Base-by-base conservation (phyloP, 2,888 invertebrate species). In the Euclidia mi region DNA sequence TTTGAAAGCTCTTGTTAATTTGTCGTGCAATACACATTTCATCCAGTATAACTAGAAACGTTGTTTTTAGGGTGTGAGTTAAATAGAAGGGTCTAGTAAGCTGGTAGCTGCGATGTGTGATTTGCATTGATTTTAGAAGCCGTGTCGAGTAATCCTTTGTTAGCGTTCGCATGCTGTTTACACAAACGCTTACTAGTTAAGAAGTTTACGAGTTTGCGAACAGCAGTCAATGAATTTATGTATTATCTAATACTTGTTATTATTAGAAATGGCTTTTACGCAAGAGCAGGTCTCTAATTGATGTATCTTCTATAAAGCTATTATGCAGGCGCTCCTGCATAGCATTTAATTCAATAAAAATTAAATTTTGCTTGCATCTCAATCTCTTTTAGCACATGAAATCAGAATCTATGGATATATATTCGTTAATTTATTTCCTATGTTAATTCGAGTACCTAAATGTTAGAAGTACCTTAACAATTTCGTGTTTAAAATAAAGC, bases 101-200 rank as follows among this genome's bases (percentile, higher is more conserved):
- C 34, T 64, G 47, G 71, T 15, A 29, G 9, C 18, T 2, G 40
- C 41, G 47, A 64, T 74, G 80, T 75, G 82, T 85, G 87, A 88
- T 88, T 86, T 79, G 75, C 81, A 92, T 92, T 87, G 94, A 94
- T 94, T 94, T 93, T 89, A 81, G 94, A 94, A 94, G 88, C 93
- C 92, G 40, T 81, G 82, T 65, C 14, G 62, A 64, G 63, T 89
- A 92, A 93, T 90, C 90, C 90, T 87, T 82, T 89, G 91, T 92
- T 89, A 84, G 83, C 76, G 84, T 85, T 73, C 79, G 87, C 81
- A 83, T 86, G 85, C 85, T 91, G 92, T 91, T 92, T 91, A 93
- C 91, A 92, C 91, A 91, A 89, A 88, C 90, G 90, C 90, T 93
- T 93, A 92, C 86, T 72, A 89, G 84, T 85, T 93, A 93, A 94